phyloP scores from a whole-genome alignment of 2,888 invertebrate genomes.

The Palloptera scutellata region DNA sequence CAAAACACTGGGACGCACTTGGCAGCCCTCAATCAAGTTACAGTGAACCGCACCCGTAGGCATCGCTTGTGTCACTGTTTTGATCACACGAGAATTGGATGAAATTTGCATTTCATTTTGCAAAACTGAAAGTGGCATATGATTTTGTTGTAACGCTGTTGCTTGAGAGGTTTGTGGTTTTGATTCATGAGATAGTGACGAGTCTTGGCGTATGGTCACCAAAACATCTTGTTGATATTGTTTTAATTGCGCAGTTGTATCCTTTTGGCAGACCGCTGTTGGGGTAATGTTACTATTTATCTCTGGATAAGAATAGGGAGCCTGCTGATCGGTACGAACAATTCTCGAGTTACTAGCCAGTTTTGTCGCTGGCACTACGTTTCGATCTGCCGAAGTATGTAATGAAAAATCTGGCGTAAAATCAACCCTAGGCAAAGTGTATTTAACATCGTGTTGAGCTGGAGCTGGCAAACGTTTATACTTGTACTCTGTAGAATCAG shows the following conservation, averaged over 20 bases:
- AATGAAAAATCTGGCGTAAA: constrained; percentile 76
- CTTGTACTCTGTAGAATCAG: constrained; percentile 79
- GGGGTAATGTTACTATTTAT: too few species aligned
- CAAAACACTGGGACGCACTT: constrained; percentile 55
- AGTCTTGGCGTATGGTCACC: too few species aligned
- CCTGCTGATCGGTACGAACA: too few species aligned
- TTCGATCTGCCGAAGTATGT: constrained; percentile 42
- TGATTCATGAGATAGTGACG: background rate
- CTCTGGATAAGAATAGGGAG: too few species aligned
- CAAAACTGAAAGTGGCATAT: constrained; percentile 24
- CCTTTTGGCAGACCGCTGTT: too few species aligned
- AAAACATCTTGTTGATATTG: too few species aligned
- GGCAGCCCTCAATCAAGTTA: constrained; percentile 24
- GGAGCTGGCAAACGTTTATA: constrained; percentile 39
- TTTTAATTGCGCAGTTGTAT: too few species aligned
- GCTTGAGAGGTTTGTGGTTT: background rate
- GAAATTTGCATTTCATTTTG: constrained; percentile 3
- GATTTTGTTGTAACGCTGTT: background rate
- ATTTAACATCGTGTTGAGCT: constrained; percentile 38
- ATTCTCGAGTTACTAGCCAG: too few species aligned
- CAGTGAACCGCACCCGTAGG: too few species aligned
- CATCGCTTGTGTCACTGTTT: constrained; percentile 24
- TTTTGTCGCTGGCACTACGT: background rate
- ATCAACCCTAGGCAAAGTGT: constrained; percentile 76
- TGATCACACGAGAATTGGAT: constrained; percentile 41